Base-by-base conservation (phyloP, 2,113 vertebrate genomes). In the Ammodytes dubius region DNA sequence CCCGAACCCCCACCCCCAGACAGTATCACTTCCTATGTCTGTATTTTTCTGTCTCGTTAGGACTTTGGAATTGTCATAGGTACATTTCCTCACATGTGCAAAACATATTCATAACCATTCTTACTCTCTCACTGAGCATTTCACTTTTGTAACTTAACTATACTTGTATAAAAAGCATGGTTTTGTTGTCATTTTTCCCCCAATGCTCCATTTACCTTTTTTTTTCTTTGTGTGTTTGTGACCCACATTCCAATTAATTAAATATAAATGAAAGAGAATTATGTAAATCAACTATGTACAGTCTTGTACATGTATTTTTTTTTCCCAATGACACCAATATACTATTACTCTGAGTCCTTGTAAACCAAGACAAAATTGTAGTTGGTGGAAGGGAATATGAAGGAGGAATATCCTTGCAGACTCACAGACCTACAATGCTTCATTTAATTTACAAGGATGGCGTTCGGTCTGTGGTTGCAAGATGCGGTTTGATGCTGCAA, bases 311-410 rank as follows among this genome's bases (percentile, higher is more conserved):
- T 78, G 27, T 27, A 27, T 27, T 27, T 27, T 27, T 27, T 27
- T 74, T 74, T 78, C 60, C 64, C 54, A 66, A 61, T 75, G 52
- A 76, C 82, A 84, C 68, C 4, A 68, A 80, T 82, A 49, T 56
- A 42, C 40, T 70, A 79, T 82, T 77, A 80, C 82, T 88, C 27
- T 27, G 27, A 27, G 27, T 27, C 77, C 72, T 63, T 6, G 50
- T 79, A 60, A 76, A 89, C 81, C 86, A 84, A 87, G 79, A 64
- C 72, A 45, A 77, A 83, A 85, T 85, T 65, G 87, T 27, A 86
- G 76, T 52, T 40, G 37, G 40, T 42, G 46, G 69, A 27, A 27
- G 27, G 27, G 27, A 27, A 27, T 27, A 27, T 27, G 27, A 27
- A 66, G 45, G 57, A 69, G 57, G 74, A 77, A 73, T 80, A 59